Conservation (phyloP, 1,140 invertebrate genomes). For the Melitaea cinxia region DNA sequence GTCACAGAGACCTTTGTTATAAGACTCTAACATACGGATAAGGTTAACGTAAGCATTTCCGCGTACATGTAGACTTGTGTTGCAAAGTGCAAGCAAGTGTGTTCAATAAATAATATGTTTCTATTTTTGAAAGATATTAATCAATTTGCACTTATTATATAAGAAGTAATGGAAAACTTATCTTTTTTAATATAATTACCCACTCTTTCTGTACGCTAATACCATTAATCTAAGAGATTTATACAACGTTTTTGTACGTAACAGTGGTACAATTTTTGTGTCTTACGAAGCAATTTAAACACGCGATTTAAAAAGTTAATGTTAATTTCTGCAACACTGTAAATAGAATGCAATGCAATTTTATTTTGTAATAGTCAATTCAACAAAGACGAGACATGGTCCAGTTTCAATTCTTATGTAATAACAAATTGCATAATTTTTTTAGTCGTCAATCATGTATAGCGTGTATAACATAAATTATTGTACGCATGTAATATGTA, state of each 20-base stretch:
- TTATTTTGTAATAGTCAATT: constrained; percentile 20
- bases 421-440: constrained; percentile 11
- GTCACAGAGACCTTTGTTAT: constrained; percentile 26
- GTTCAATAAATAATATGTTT: too few species aligned
- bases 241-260: not conserved
- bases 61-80: constrained; percentile 6
- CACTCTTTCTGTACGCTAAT: too few species aligned
- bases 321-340: not conserved
- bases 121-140: too few species aligned
- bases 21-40: constrained; percentile 25
- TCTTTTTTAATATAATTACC: not conserved
- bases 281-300: not conserved
- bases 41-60: constrained; percentile 24
- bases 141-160: not conserved
- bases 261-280: not conserved
- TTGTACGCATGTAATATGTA: too few species aligned
- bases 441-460: constrained; percentile 6
- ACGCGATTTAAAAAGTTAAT: not conserved
- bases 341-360: constrained; percentile 13
- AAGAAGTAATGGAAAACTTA: not conserved
- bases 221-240: not conserved
- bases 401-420: constrained; percentile 24
- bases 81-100: not conserved
- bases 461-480: not conserved
- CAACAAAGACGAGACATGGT: constrained; percentile 15